Evolutionary conservation across 2,888 invertebrate species (phyloP).

Genomic region (Tinea pellionella): DNA sequence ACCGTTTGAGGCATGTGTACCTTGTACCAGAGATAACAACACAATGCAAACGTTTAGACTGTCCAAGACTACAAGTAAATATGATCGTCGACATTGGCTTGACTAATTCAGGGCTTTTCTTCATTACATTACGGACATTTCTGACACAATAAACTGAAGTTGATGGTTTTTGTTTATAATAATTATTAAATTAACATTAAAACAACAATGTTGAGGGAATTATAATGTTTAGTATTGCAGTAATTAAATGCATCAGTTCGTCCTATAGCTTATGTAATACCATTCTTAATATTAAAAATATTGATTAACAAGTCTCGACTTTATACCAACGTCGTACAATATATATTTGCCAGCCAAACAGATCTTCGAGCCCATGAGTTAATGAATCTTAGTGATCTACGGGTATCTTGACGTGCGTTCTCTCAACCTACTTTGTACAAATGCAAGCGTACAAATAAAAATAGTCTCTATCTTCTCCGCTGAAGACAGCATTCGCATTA

Average conservation of each 20-base stretch:
- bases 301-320: background rate
- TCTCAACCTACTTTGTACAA: conserved; percentile 62
- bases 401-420: conserved; percentile 54
- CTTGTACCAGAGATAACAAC: background rate
- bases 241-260: conserved; percentile 14
- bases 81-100: background rate
- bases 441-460: conserved; percentile 32
- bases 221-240: background rate
- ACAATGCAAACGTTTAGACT: background rate
- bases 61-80: background rate
- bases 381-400: conserved; percentile 63
- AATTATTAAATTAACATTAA: no score
- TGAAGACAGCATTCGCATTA: background rate
- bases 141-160: no score
- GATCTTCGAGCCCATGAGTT: conserved; percentile 31
- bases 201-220: background rate
- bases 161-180: no score
- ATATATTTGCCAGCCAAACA: background rate
- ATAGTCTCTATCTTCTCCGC: background rate
- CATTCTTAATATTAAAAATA: background rate
- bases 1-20: background rate
- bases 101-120: background rate
- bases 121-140: background rate
- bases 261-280: conserved; percentile 20
- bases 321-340: background rate